Evolutionary conservation across 2,113 vertebrate species (phyloP).

Genomic region (Craseonycteris thonglongyai): DNA sequence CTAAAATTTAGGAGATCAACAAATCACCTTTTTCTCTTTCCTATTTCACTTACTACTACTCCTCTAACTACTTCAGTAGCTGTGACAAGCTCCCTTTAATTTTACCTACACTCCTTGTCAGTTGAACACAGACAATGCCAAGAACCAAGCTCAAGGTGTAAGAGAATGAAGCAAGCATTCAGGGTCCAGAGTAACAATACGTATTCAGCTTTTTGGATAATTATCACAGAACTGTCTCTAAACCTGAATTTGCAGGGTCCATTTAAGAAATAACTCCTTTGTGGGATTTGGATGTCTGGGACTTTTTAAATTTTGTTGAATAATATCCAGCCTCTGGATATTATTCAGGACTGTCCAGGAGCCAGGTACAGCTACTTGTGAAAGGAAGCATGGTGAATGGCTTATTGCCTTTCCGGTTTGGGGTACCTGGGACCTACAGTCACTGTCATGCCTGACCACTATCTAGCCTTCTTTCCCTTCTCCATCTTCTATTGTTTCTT

Average conservation of each 20-base stretch:
- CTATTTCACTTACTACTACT: not conserved
- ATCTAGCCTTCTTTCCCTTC: too few relatives aligned
- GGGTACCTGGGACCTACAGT: not conserved
- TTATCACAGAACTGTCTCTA: not conserved
- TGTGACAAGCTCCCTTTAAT: not conserved
- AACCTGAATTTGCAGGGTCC: not conserved
- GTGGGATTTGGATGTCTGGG: not conserved
- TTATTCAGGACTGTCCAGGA: not conserved
- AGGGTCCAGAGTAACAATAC: not conserved
- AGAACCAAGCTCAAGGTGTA: not conserved
- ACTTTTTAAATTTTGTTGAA: not conserved
- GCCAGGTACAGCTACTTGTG: not conserved
- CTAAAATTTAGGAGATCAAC: not conserved
- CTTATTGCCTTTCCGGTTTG: not conserved
- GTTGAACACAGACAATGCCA: not conserved
- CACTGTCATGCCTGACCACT: not conserved
- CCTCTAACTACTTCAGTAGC: not conserved
- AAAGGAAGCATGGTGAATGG: not conserved
- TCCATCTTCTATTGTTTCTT: not conserved
- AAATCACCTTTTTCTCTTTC: not conserved
- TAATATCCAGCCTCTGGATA: not conserved
- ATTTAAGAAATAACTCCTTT: not conserved
- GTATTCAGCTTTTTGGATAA: not conserved
- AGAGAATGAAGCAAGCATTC: not conserved
- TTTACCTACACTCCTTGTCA: not conserved